Evolutionary conservation across 2,888 invertebrate genomes (phyloP).

Genomic region (Sepioteuthis lessoniana): DNA sequence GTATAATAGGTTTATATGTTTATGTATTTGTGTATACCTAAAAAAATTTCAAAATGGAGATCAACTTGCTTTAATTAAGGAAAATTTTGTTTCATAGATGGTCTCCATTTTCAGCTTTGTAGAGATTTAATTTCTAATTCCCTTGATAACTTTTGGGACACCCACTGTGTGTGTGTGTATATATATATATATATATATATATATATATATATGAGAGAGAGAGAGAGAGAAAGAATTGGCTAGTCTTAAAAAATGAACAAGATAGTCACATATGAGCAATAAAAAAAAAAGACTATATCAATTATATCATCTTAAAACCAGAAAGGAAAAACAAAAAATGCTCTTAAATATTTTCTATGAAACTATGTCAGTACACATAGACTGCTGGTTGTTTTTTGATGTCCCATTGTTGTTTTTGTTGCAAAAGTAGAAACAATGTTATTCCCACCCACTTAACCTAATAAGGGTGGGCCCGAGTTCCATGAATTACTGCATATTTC

Average conservation of each 20-base stretch:
- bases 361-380: too few species aligned
- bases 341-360: too few species aligned
- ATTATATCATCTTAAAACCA: too few species aligned
- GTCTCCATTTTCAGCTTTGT: too few species aligned
- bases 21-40: neutral
- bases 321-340: too few species aligned
- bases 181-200: too few species aligned
- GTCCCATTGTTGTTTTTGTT: neutral
- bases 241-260: neutral
- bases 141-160: too few species aligned
- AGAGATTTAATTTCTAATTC: too few species aligned
- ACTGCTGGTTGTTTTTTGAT: neutral
- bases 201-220: too few species aligned
- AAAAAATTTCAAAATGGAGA: neutral
- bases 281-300: too few species aligned
- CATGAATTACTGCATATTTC: neutral
- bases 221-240: too few species aligned
- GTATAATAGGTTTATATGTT: neutral
- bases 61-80: neutral
- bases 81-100: neutral
- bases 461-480: neutral
- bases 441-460: neutral
- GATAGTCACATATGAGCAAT: neutral
- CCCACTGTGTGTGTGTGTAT: too few species aligned
- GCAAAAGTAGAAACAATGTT: neutral